Evolutionary conservation across 1,140 invertebrate genomes (phyloP).

Genomic region (Drosophila pallidifrons): DNA sequence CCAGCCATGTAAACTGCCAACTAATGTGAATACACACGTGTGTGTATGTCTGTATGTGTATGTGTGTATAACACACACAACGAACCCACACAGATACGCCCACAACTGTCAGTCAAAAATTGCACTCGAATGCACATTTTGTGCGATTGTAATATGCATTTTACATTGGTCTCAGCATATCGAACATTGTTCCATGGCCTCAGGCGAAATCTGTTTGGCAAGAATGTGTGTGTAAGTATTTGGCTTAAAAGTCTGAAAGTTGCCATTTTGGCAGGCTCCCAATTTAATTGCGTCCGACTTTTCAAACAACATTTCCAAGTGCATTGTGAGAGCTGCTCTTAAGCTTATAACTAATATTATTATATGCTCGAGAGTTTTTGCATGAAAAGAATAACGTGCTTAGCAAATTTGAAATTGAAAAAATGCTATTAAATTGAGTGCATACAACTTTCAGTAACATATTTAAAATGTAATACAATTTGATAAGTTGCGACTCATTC

Average conservation of each 20-base stretch:
- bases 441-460: too few species aligned
- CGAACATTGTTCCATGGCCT: slow-evolving; percentile 40
- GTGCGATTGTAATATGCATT: slow-evolving; percentile 50
- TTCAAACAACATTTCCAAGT: not conserved
- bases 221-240: not conserved
- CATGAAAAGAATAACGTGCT: too few species aligned
- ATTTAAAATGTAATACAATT: too few species aligned
- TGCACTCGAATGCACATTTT: slow-evolving; percentile 74
- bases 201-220: slow-evolving; percentile 19
- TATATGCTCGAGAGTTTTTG: not conserved
- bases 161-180: slow-evolving; percentile 50
- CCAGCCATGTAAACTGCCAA: slow-evolving; percentile 41
- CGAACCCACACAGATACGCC: slow-evolving; percentile 10
- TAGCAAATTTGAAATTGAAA: too few species aligned
- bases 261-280: slow-evolving; percentile 24
- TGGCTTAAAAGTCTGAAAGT: slow-evolving; percentile 14
- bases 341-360: slow-evolving; percentile 2
- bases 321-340: not conserved
- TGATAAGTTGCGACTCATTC: too few species aligned
- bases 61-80: not conserved
- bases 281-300: slow-evolving; percentile 12
- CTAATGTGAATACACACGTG: slow-evolving; percentile 32
- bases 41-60: not conserved
- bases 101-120: slow-evolving; percentile 67
- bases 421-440: too few species aligned